Conservation (phyloP, 2,888 invertebrate species). For the Drosophila paramelanica region DNA sequence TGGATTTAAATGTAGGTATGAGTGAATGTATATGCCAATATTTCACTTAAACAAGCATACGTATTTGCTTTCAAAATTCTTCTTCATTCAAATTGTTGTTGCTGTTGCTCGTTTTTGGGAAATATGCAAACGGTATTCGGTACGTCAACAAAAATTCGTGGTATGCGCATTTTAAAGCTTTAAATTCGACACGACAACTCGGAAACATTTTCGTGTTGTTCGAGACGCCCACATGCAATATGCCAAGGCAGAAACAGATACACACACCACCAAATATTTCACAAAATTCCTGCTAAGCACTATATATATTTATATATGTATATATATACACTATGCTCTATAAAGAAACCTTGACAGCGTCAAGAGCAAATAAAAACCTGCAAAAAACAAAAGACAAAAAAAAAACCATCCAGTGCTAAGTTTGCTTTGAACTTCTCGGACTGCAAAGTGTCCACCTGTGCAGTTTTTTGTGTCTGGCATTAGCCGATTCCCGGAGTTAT, state of each 20-base stretch:
- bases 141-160: slow-evolving; percentile 82
- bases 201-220: slow-evolving; percentile 76
- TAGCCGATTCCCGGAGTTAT: slow-evolving; percentile 65
- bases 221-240: slow-evolving; percentile 70
- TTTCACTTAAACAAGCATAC: slow-evolving; percentile 54
- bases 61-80: slow-evolving; percentile 51
- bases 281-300: slow-evolving; percentile 70
- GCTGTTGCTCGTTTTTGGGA: slow-evolving; percentile 31
- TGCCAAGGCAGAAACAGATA: slow-evolving; percentile 44
- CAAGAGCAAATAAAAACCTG: slow-evolving; percentile 71
- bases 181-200: slow-evolving; percentile 79
- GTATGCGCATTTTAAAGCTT: slow-evolving; percentile 79
- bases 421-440: slow-evolving; percentile 62
- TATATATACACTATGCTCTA: slow-evolving; percentile 37
- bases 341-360: slow-evolving; percentile 72
- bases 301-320: slow-evolving; percentile 2
- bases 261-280: slow-evolving; percentile 47
- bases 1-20: slow-evolving; percentile 14
- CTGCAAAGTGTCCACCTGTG: slow-evolving; percentile 77
- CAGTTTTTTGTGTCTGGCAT: slow-evolving; percentile 62
- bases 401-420: slow-evolving; percentile 49
- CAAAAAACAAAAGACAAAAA: neutral
- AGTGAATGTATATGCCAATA: slow-evolving; percentile 55
- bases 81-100: slow-evolving; percentile 17
- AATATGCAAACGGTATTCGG: slow-evolving; percentile 77